Percentiles rank a stretch among this genome's conserved stretches.
These are phyloP conservation scores for Pectinophora gossypiella DNA, from an alignment of 1,140 invertebrate species.

Conservation along the genomic window DNA sequence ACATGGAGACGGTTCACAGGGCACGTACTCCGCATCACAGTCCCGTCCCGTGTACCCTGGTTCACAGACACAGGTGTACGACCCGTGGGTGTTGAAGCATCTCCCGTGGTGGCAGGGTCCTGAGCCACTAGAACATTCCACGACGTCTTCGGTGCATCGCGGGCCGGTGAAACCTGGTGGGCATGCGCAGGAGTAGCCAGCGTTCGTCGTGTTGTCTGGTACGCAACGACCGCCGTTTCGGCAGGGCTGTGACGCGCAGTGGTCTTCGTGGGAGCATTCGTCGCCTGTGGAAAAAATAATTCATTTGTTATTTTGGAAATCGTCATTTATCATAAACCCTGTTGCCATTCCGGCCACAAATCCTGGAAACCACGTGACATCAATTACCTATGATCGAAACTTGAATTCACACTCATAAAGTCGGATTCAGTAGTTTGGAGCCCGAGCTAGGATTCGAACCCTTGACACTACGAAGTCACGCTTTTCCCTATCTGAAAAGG, in stretches of 20 bases:
- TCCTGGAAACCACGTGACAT: too few species aligned
- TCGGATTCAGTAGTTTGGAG: too few species aligned
- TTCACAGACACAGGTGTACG: conserved; percentile 93
- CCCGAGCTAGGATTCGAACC: too few species aligned
- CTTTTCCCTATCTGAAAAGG: too few species aligned
- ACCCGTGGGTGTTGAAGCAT: conserved; percentile 92
- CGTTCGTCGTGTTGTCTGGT: conserved; percentile 76
- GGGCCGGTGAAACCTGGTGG: conserved; percentile 91
- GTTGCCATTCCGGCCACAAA: background rate
- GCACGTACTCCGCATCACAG: conserved; percentile 93
- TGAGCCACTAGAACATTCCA: conserved; percentile 86
- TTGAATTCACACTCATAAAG: too few species aligned
- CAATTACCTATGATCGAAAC: too few species aligned
- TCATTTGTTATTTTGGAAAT: background rate
- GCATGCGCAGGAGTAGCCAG: conserved; percentile 87
- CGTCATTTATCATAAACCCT: background rate
- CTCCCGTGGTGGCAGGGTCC: conserved; percentile 88
- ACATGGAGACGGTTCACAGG: conserved; percentile 93
- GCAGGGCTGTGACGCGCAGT: conserved; percentile 92
- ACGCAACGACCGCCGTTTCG: conserved; percentile 90
- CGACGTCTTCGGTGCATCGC: conserved; percentile 91
- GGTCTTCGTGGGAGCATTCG: conserved; percentile 91
- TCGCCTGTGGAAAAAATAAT: conserved; percentile 78
- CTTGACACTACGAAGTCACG: too few species aligned
- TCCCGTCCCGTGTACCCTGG: conserved; percentile 92